Percentiles rank a stretch among this genome's conserved stretches.
Conservation (phyloP, 2,888 invertebrate genomes). For the Syrista parreyssii region DNA sequence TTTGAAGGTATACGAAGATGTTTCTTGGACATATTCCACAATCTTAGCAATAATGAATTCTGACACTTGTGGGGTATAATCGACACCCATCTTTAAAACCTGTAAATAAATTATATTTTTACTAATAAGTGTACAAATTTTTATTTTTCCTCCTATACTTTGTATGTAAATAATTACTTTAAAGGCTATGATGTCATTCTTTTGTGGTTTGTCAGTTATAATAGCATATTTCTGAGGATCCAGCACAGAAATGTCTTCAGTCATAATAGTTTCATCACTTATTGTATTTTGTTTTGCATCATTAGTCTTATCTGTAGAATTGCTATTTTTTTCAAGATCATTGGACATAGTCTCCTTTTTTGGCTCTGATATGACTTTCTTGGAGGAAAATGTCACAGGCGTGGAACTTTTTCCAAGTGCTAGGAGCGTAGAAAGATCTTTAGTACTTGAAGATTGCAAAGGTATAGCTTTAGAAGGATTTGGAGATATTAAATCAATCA, state of each 20-base stretch:
- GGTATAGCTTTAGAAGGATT: slow-evolving; percentile 9
- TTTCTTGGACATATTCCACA: slow-evolving; percentile 31
- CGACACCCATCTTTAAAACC: slow-evolving; percentile 59
- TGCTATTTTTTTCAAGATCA: neutral
- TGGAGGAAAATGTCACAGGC: slow-evolving; percentile 43
- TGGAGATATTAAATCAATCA: slow-evolving; percentile 8
- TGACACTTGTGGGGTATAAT: slow-evolving; percentile 65
- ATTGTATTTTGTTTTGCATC: neutral
- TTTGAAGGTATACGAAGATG: slow-evolving; percentile 39
- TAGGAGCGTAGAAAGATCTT: slow-evolving; percentile 39
- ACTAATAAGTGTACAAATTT: neutral
- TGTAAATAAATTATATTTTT: slow-evolving; percentile 34
- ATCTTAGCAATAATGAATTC: slow-evolving; percentile 58
- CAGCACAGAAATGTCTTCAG: neutral
- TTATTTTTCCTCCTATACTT: neutral
- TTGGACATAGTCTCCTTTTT: neutral
- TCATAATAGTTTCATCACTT: neutral
- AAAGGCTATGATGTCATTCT: slow-evolving; percentile 41
- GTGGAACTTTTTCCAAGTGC: slow-evolving; percentile 45
- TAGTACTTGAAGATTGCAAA: slow-evolving; percentile 9
- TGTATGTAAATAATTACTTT: slow-evolving; percentile 31
- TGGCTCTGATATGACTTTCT: slow-evolving; percentile 10
- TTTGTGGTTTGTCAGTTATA: slow-evolving; percentile 22
- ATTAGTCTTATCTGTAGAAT: neutral
- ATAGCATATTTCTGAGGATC: slow-evolving; percentile 21